These are phyloP conservation scores for Syrphus vitripennis DNA, from an alignment of 2,888 invertebrate genomes.

Conservation along the genomic window DNA sequence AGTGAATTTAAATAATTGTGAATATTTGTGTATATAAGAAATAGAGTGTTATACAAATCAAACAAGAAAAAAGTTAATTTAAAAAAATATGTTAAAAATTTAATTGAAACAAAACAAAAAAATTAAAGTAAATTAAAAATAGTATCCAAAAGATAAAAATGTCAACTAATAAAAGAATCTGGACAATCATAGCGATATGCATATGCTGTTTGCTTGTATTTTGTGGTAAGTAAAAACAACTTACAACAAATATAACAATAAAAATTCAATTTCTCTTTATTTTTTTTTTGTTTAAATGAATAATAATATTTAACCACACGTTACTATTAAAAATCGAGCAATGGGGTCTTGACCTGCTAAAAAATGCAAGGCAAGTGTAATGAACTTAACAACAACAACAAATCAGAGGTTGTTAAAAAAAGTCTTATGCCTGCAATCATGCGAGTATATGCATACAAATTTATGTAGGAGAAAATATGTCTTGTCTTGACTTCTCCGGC, in stretches of 20 bases:
- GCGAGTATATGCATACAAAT: constrained; percentile 49
- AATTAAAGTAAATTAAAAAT: neutral
- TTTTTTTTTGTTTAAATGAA: too few species aligned
- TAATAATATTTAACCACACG: neutral
- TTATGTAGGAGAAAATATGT: constrained; percentile 22
- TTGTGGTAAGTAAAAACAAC: constrained; percentile 69
- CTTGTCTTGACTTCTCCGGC: constrained; percentile 23
- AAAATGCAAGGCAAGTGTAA: constrained; percentile 18
- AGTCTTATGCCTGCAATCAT: constrained; percentile 29
- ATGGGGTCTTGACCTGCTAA: neutral
- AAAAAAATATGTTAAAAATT: neutral
- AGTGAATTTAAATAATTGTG: neutral
- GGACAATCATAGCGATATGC: constrained; percentile 51
- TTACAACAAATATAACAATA: too few species aligned
- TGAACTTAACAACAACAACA: constrained; percentile 46
- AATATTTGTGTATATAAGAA: neutral
- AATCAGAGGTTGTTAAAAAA: constrained; percentile 48
- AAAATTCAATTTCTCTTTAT: constrained; percentile 42
- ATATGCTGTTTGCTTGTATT: constrained; percentile 42
- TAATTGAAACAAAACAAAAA: neutral
- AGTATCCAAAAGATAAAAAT: constrained; percentile 18
- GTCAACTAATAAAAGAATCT: constrained; percentile 49
- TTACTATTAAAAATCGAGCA: neutral
- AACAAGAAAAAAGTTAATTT: neutral
- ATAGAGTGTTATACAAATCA: neutral